A percentile compares a stretch with the other conserved stretches of the same genome.
Evolutionary conservation across 2,113 vertebrate species (phyloP).

Genomic region (Psittacula cyanocephala): DNA sequence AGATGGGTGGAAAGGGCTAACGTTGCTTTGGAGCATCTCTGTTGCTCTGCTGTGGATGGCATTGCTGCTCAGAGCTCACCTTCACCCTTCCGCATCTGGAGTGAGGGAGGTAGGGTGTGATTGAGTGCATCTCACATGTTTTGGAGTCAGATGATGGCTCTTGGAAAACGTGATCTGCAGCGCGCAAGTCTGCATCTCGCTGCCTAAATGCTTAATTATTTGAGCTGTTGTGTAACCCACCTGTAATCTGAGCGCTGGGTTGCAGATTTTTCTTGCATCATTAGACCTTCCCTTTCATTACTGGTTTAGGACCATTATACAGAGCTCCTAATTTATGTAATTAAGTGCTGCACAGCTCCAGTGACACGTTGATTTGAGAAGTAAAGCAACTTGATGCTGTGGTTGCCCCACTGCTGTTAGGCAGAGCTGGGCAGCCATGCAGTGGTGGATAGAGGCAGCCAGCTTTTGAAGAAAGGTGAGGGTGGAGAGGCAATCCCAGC

Average conservation of each 20-base stretch:
- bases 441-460: background rate
- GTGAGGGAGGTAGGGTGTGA: background rate
- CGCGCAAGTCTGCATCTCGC: background rate
- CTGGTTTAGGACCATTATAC: conserved; percentile 21
- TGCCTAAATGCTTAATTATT: background rate
- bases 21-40: background rate
- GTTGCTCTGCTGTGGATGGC: background rate
- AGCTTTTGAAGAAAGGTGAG: background rate
- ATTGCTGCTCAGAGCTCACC: background rate
- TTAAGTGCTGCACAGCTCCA: background rate
- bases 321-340: conserved; percentile 42
- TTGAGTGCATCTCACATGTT: background rate
- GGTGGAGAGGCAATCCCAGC: background rate
- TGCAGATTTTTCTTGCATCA: conserved; percentile 57
- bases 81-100: background rate
- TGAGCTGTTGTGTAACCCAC: conserved; percentile 1
- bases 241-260: background rate
- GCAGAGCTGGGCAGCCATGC: fast-evolving
- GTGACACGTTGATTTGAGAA: background rate
- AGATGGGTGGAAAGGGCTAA: background rate
- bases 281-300: conserved; percentile 55
- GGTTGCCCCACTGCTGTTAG: fast-evolving
- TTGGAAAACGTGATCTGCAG: background rate
- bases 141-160: background rate
- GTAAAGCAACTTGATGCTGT: background rate